Conservation (phyloP, 2,797 vertebrate genomes). For the Chelonia mydas region DNA sequence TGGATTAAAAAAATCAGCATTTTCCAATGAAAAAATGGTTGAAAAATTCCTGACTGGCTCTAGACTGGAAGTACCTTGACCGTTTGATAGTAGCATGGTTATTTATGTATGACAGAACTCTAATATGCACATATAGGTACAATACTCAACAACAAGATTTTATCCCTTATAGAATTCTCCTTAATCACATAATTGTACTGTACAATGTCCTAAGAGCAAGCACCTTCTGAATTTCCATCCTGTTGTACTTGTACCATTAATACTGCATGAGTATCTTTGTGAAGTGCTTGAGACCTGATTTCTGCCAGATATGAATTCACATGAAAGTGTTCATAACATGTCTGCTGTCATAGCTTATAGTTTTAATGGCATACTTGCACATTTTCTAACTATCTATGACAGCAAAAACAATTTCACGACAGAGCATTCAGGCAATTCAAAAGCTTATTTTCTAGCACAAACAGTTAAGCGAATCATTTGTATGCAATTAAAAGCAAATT, state of each 20-base stretch:
- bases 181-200: background rate
- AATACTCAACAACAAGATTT: background rate
- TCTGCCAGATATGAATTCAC: conserved; percentile 6
- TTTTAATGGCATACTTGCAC: background rate
- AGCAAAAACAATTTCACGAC: conserved; percentile 2
- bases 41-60: background rate
- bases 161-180: background rate
- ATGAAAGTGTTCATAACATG: background rate
- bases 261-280: background rate
- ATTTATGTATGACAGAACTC: background rate
- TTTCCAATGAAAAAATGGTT: background rate
- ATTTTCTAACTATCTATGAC: conserved; percentile 12
- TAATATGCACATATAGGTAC: background rate
- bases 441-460: conserved; percentile 45
- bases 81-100: background rate
- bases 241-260: background rate
- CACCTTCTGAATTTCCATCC: background rate
- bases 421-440: conserved; percentile 52
- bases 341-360: conserved; percentile 15
- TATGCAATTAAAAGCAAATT: conserved; percentile 44
- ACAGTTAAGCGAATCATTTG: conserved; percentile 59
- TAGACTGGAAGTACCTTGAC: background rate
- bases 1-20: background rate
- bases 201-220: background rate
- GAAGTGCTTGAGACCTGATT: background rate